Conservation (phyloP, 2,888 invertebrate species). For the Ophion slaviceki region DNA sequence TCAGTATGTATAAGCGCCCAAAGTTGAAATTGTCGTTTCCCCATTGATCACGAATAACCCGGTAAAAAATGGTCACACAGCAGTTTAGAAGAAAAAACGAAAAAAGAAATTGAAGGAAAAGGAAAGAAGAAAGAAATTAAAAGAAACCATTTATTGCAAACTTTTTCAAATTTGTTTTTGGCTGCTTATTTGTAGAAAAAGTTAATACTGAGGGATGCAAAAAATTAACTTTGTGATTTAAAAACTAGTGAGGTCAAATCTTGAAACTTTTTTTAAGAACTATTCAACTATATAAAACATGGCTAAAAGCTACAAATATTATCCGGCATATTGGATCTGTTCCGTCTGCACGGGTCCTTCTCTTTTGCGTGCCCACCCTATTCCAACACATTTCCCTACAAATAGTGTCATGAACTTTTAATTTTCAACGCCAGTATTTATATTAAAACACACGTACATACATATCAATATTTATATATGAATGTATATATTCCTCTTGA, state of each 20-base stretch:
- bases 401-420: background rate
- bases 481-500: conserved; percentile 8
- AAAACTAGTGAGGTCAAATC: background rate
- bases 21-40: too few relatives aligned
- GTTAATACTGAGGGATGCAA: background rate
- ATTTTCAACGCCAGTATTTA: background rate
- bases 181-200: background rate
- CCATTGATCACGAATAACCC: too few relatives aligned
- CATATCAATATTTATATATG: background rate
- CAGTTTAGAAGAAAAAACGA: too few relatives aligned
- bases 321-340: background rate
- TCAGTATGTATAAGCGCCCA: too few relatives aligned
- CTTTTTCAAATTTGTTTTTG: background rate
- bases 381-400: too few relatives aligned
- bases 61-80: too few relatives aligned
- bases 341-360: too few relatives aligned
- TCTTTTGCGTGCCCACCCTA: too few relatives aligned
- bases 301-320: too few relatives aligned
- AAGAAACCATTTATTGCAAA: background rate
- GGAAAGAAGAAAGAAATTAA: too few relatives aligned
- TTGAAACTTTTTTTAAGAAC: background rate
- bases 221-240: background rate
- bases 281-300: background rate
- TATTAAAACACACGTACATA: background rate
- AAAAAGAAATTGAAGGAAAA: too few relatives aligned